Base-by-base conservation (phyloP, 2,113 vertebrate genomes). In the Aptenodytes forsteri region DNA sequence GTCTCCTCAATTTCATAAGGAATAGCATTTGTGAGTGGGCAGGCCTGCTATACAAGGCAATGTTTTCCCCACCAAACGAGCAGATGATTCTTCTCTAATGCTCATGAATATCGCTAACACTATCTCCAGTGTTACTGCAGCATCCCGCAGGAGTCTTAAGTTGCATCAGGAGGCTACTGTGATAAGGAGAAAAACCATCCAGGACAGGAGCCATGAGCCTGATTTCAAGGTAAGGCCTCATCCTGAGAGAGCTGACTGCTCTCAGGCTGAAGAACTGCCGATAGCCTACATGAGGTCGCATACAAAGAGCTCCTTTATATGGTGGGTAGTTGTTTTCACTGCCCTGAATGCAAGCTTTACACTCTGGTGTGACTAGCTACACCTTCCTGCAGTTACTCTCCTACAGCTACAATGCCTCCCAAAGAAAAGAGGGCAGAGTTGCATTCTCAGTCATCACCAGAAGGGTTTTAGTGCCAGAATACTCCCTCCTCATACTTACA, bases 301-400 rank as follows among this genome's bases (percentile, higher is more conserved):
- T 9, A 94, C 79, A 92, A 89, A 97, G 61, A 71, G 40, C n/a
- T 93, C 52, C 65, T 95, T 96, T 85, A 58, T 91, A 56, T 25
- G 22, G 56, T 64, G 62, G 40, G 66, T 84, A 52, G 46, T n/a
- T 75, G 34, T 72, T 96, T 95, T 84, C 81, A 66, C 38, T 70
- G 29, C 79, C 52, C 56, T 29, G n/a, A 90, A 76, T 55, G 14
- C 64, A 87, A 82, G 78, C 77, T 47, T 87, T 85, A 87, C 47
- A 59, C 47, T 26, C 56, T 54, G 17, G 65, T 69, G 54, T 55
- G 54, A 85, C 38, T 47, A 67, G 69, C 61, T 78, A 25, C 1
- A 1, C 30, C 78, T 52, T 72, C 56, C 52, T 90, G 34, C 9
- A 10, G 75, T 61, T 85, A 72, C 14, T 69, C 52, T 87, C 42